Evolutionary conservation across 1,140 invertebrate genomes (phyloP).

Genomic region (Papilio dardanus): DNA sequence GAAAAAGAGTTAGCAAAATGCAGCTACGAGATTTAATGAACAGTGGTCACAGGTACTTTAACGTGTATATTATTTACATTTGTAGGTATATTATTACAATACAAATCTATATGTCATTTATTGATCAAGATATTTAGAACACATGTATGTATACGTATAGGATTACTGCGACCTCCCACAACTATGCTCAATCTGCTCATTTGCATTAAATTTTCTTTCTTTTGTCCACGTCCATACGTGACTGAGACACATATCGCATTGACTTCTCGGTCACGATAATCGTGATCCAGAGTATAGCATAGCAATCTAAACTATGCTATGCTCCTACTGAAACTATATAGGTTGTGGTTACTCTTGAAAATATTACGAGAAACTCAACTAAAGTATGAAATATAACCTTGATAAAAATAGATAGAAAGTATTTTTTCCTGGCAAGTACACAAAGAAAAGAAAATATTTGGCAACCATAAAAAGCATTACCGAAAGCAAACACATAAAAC

Average conservation of each 20-base stretch:
- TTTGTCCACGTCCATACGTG: constrained; percentile 67
- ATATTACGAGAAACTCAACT: background rate
- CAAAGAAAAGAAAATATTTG: constrained; percentile 11
- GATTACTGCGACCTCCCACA: constrained; percentile 11
- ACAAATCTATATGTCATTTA: background rate
- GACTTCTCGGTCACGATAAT: constrained; percentile 63
- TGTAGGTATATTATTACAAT: background rate
- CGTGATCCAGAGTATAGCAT: constrained; percentile 15
- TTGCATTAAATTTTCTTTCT: constrained; percentile 55
- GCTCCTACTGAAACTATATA: no score
- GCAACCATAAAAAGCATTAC: constrained; percentile 11
- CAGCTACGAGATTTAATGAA: constrained; percentile 12
- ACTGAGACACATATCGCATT: constrained; percentile 56
- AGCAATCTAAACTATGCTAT: background rate
- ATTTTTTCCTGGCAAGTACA: background rate
- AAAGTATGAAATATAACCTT: background rate
- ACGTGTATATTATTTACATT: background rate
- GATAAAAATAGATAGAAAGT: background rate
- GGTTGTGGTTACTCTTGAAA: no score
- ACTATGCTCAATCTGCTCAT: constrained; percentile 45
- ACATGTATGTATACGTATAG: background rate
- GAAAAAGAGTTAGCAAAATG: constrained; percentile 50
- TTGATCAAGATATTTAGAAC: background rate
- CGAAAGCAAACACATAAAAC: constrained; percentile 18
- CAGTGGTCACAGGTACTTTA: background rate